A percentile compares a stretch with the other conserved stretches of the same genome.
Evolutionary conservation across 92 coral and sea anemone genomes (phyloP).

Genomic region (Ricordea florida): DNA sequence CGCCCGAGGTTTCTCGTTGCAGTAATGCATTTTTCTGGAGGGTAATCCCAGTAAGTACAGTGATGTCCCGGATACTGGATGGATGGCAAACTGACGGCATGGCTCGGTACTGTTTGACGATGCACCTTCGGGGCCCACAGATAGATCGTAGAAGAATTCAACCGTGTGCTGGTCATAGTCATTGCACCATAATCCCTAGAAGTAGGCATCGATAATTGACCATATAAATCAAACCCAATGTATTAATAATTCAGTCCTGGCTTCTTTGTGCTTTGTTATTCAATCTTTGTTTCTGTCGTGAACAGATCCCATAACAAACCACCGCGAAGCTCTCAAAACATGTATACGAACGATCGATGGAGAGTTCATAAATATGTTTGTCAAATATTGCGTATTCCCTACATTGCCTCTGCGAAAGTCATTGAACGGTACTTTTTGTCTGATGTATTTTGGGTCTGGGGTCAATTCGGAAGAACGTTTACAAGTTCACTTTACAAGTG

Average conservation of each 20-base stretch:
- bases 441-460: no score
- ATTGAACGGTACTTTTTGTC: no score
- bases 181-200: conserved; percentile 77
- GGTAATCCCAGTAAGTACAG: conserved; percentile 6
- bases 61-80: conserved; percentile 26
- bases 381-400: no score
- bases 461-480: no score
- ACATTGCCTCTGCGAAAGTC: no score
- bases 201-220: background rate
- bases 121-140: background rate
- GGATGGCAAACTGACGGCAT: conserved; percentile 65
- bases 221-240: background rate
- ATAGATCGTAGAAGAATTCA: conserved; percentile 50
- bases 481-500: no score
- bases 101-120: conserved; percentile 37
- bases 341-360: no score
- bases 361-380: no score
- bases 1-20: background rate
- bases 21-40: background rate
- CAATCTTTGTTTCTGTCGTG: no score
- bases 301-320: no score
- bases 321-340: no score
- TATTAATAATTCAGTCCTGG: background rate
- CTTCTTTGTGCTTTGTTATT: no score
- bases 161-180: conserved; percentile 49